Percentiles rank a stretch among this genome's conserved stretches.
Conservation (phyloP, 2,888 invertebrate genomes). For the Hypsopygia costalis region DNA sequence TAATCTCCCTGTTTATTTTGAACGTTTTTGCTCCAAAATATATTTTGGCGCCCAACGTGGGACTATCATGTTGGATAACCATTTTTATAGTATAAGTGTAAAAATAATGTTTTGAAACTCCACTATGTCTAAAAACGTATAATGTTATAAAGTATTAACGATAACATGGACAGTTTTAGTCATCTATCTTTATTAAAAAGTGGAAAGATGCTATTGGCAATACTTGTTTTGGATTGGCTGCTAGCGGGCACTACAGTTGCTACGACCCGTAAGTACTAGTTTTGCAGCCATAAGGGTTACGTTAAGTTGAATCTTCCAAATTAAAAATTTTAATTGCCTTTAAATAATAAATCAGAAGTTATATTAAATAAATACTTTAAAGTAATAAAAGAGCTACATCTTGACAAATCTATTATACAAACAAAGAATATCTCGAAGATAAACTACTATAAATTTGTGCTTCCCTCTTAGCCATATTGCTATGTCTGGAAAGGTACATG, state of each 20-base stretch:
- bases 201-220: conserved; percentile 50
- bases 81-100: not conserved
- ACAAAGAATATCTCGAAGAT: too few species aligned
- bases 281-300: too few species aligned
- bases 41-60: conserved; percentile 40
- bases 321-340: too few species aligned
- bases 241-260: conserved; percentile 58
- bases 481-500: too few species aligned
- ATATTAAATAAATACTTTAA: too few species aligned
- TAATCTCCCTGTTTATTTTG: not conserved
- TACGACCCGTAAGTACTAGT: conserved; percentile 57
- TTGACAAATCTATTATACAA: too few species aligned
- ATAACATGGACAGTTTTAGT: conserved; percentile 31
- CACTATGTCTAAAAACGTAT: not conserved
- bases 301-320: too few species aligned
- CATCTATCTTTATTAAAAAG: conserved; percentile 40
- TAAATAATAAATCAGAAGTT: too few species aligned
- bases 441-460: too few species aligned
- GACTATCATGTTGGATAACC: conserved; percentile 12
- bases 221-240: conserved; percentile 64
- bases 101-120: conserved; percentile 2
- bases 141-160: not conserved
- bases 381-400: too few species aligned
- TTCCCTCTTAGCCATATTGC: too few species aligned
- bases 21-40: conserved; percentile 3